These are phyloP conservation scores for Phrynosoma platyrhinos DNA, from an alignment of 2,113 vertebrate species.

Conservation along the genomic window DNA sequence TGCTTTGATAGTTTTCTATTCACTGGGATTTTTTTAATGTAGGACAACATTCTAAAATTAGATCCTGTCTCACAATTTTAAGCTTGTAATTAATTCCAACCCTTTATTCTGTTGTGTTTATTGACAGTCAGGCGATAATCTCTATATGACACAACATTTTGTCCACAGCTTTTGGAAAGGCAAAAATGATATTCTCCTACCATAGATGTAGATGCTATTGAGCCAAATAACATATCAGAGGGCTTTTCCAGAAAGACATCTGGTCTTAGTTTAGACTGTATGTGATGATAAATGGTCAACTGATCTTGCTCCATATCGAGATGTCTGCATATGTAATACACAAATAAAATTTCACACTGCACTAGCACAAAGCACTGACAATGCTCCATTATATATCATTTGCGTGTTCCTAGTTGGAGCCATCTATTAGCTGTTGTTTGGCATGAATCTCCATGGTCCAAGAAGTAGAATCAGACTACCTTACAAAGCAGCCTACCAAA, in stretches of 20 bases:
- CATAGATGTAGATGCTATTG: not conserved
- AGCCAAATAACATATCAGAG: conserved; percentile 1
- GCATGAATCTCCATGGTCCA: too few relatives aligned
- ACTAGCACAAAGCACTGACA: not conserved
- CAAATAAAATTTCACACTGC: not conserved
- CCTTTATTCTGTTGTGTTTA: not conserved
- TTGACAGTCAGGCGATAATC: not conserved
- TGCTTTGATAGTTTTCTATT: not conserved
- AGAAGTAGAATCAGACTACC: not conserved
- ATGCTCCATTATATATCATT: too few relatives aligned
- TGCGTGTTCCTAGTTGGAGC: not conserved
- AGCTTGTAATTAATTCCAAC: not conserved
- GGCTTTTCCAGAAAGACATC: not conserved
- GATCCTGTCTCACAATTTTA: not conserved
- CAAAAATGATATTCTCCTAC: not conserved
- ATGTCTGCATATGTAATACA: not conserved
- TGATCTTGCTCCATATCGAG: not conserved
- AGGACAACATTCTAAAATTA: not conserved
- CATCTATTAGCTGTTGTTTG: not conserved
- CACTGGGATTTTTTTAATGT: not conserved
- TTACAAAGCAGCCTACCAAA: not conserved
- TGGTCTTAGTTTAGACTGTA: not conserved
- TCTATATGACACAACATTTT: not conserved
- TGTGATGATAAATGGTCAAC: not conserved
- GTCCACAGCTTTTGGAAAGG: not conserved